Evolutionary conservation across 2,113 vertebrate species (phyloP).

Genomic region (Apistogramma diplotaenia): DNA sequence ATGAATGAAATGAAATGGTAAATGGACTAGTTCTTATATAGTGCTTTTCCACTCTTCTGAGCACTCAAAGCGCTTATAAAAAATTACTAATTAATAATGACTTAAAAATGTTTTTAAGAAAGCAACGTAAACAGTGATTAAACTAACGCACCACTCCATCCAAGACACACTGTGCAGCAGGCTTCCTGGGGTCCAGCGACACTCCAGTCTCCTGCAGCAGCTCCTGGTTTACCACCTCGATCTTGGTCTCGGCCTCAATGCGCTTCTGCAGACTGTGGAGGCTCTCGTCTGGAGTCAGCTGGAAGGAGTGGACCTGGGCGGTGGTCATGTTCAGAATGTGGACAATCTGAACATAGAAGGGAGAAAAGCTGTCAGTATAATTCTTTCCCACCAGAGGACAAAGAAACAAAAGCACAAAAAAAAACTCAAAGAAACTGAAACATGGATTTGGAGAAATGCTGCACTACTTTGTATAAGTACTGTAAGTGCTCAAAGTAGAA

Average conservation of each 20-base stretch:
- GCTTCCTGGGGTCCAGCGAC: slow-evolving; percentile 92
- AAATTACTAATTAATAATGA: no score
- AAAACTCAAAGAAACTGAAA: not conserved
- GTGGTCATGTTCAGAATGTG: slow-evolving; percentile 98
- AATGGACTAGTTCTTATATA: no score
- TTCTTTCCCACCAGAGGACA: not conserved
- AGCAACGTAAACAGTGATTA: not conserved
- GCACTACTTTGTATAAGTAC: no score
- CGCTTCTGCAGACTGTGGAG: slow-evolving; percentile 90
- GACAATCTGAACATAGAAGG: slow-evolving; percentile 81
- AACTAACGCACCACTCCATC: slow-evolving; percentile 85
- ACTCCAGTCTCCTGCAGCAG: slow-evolving; percentile 94
- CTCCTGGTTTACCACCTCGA: slow-evolving; percentile 91
- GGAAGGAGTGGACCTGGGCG: slow-evolving; percentile 91
- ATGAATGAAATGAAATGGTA: no score
- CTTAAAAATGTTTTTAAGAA: not conserved
- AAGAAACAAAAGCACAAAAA: not conserved
- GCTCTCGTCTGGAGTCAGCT: slow-evolving; percentile 87
- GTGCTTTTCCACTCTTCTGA: no score
- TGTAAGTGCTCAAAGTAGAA: no score
- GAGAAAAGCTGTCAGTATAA: not conserved
- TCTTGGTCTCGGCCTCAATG: slow-evolving; percentile 89
- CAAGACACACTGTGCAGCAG: slow-evolving; percentile 92
- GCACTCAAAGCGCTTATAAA: no score
- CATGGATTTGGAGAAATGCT: not conserved